These are phyloP conservation scores for Diglossa cyanea DNA, from an alignment of 2,797 vertebrate species.

Conservation along the genomic window DNA sequence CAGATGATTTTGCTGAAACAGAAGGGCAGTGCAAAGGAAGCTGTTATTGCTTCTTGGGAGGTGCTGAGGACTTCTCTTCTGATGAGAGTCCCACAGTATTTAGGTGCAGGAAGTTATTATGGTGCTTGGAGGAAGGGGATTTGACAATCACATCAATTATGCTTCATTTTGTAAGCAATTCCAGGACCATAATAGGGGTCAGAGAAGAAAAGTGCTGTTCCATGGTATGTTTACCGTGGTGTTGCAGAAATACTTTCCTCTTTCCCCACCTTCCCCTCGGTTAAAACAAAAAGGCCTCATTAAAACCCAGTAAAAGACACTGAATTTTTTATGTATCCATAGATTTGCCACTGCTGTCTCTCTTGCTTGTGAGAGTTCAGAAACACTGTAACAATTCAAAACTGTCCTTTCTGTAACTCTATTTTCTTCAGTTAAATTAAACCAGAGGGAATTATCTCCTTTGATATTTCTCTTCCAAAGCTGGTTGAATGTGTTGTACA, in stretches of 20 bases:
- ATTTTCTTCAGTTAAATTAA: conserved; percentile 47
- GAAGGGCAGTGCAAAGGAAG: background rate
- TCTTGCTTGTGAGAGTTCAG: conserved; percentile 1
- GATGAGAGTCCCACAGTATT: background rate
- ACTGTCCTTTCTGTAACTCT: conserved; percentile 17
- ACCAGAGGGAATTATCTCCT: conserved; percentile 11
- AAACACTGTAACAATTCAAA: background rate
- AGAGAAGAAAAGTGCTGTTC: background rate
- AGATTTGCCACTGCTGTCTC: background rate
- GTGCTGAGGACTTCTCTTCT: background rate
- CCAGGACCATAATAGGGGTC: background rate
- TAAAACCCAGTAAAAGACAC: background rate
- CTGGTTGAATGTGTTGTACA: background rate
- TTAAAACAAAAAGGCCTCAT: background rate
- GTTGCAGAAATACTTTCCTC: background rate
- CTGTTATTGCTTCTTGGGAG: background rate
- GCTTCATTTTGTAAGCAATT: background rate
- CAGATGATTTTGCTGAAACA: background rate
- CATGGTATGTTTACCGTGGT: rapidly evolving
- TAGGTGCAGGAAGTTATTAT: background rate
- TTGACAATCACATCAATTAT: background rate
- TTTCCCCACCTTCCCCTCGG: background rate
- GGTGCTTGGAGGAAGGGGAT: background rate
- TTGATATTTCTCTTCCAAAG: conserved; percentile 38
- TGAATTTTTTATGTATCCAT: background rate